These are phyloP conservation scores for Coregonus suidteri DNA, from an alignment of 2,797 vertebrate genomes.

Conservation along the genomic window DNA sequence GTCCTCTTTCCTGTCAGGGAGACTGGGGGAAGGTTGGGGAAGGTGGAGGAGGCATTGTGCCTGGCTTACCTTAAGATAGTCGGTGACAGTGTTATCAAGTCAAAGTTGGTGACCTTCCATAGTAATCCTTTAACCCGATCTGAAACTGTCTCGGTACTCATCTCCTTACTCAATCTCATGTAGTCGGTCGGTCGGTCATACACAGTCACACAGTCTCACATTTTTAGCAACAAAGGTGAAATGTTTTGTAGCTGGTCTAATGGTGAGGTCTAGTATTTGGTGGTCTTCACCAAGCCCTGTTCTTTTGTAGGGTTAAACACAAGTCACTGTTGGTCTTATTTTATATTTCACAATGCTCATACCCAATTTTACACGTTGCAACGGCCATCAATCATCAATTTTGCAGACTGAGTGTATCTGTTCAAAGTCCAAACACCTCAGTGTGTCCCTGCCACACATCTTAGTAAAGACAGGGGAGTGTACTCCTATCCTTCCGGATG, in stretches of 20 bases:
- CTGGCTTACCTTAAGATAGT: not conserved
- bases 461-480: not conserved
- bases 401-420: not conserved
- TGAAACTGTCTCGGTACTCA: conserved; percentile 6
- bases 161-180: not conserved
- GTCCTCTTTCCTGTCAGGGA: not conserved
- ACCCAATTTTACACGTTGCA: not conserved
- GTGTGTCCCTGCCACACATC: not conserved
- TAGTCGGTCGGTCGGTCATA: not conserved
- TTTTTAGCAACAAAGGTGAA: not conserved
- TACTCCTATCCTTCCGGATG: not conserved
- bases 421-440: not conserved
- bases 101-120: conserved; percentile 17
- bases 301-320: too few species aligned
- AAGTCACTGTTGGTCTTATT: too few species aligned
- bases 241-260: not conserved
- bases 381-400: not conserved
- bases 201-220: not conserved
- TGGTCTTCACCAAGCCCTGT: too few species aligned
- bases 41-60: not conserved
- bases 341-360: not conserved
- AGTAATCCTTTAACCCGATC: conserved; percentile 47
- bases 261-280: not conserved
- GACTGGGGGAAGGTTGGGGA: too few species aligned
- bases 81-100: not conserved